phyloP scores from a whole-genome alignment of 2,888 invertebrate species.

The Crepidodera aurea region DNA sequence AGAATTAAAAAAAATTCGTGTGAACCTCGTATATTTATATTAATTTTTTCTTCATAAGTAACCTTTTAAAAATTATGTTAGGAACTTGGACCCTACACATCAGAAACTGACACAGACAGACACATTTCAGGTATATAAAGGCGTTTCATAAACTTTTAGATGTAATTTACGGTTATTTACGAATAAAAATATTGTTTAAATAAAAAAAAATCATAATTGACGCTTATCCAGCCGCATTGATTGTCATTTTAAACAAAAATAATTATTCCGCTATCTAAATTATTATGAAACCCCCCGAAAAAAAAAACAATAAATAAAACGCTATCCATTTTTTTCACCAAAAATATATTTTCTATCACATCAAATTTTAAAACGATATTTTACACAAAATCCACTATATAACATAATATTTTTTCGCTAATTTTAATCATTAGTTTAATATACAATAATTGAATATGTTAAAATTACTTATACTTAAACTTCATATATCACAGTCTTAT shows the following conservation, averaged over 20 bases:
- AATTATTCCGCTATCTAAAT: conserved; percentile 9
- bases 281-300: conserved; percentile 9
- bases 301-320: conserved; percentile 54
- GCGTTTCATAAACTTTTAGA: not conserved
- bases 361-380: conserved; percentile 46
- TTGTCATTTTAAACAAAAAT: not conserved
- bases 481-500: conserved; percentile 59
- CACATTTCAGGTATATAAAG: conserved; percentile 48
- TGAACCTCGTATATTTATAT: conserved; percentile 55
- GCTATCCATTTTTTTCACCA: conserved; percentile 52
- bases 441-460: conserved; percentile 52
- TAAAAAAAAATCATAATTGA: not conserved
- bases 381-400: conserved; percentile 55
- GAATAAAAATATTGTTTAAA: no score
- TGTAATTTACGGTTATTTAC: no score
- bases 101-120: conserved; percentile 47
- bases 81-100: conserved; percentile 59
- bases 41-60: conserved; percentile 20
- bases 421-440: conserved; percentile 46
- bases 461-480: conserved; percentile 55
- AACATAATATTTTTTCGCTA: conserved; percentile 49
- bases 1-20: conserved; percentile 53
- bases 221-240: not conserved
- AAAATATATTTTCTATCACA: conserved; percentile 57
- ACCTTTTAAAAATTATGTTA: conserved; percentile 43